Conservation (phyloP, 2,113 vertebrate species). For the Lepus europaeus region DNA sequence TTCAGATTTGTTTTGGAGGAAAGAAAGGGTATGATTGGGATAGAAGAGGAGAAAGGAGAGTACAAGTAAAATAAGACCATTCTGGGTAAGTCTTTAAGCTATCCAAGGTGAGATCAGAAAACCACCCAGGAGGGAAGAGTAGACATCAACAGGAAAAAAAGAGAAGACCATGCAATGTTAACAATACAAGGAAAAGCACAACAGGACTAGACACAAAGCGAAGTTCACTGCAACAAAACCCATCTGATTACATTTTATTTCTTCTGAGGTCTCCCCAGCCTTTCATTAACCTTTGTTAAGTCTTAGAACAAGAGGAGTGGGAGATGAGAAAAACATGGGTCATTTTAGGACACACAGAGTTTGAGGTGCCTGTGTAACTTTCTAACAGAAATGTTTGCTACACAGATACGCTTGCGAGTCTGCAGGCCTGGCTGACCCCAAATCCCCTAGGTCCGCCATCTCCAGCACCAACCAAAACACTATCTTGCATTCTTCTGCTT, state of each 20-base stretch:
- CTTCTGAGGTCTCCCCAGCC: background rate
- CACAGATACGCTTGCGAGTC: background rate
- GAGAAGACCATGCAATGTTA: background rate
- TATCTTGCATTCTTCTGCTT: background rate
- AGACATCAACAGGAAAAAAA: background rate
- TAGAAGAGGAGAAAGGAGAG: background rate
- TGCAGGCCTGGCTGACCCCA: background rate
- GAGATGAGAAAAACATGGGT: background rate
- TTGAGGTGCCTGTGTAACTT: background rate
- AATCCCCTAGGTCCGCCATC: background rate
- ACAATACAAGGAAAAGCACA: background rate
- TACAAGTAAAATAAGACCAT: background rate
- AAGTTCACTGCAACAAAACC: slow-evolving; percentile 10
- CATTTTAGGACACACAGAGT: background rate
- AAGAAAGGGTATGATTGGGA: background rate
- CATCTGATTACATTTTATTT: background rate
- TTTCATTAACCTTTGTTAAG: background rate
- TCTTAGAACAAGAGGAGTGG: background rate
- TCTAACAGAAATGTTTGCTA: background rate
- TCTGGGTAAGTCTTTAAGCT: background rate
- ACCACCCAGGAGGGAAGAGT: background rate
- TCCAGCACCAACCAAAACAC: background rate
- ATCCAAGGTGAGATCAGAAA: background rate
- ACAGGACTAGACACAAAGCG: background rate
- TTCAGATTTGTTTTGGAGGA: background rate